Percentiles rank a stretch among this genome's conserved stretches.
Evolutionary conservation across 2,797 vertebrate genomes (phyloP).

Genomic region (Tragopan temminckii): DNA sequence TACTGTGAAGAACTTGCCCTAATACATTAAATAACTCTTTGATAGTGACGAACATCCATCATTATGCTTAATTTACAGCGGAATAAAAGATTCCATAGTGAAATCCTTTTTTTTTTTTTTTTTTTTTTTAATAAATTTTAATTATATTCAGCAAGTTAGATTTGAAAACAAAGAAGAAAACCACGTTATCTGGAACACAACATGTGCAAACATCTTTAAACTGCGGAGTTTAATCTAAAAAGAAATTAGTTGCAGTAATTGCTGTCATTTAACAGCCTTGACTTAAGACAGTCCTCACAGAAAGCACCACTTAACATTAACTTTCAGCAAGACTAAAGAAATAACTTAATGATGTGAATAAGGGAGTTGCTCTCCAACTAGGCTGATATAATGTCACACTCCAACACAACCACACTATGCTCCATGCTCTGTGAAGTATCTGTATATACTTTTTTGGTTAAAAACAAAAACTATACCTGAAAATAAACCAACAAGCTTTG

Average conservation of each 20-base stretch:
- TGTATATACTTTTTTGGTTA: neutral
- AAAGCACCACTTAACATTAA: fast-evolving
- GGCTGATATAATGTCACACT: fast-evolving
- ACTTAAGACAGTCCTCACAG: neutral
- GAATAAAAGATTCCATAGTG: neutral
- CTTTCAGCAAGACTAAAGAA: neutral
- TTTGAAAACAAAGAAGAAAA: neutral
- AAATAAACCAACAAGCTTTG: neutral
- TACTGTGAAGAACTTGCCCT: neutral
- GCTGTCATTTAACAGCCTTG: neutral
- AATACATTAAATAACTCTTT: constrained; percentile 15
- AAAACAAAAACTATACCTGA: neutral
- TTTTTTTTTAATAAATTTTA: neutral
- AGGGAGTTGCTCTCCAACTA: neutral
- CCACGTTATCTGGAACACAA: neutral
- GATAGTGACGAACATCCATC: neutral
- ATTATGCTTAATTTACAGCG: neutral
- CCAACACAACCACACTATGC: neutral
- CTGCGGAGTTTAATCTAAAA: neutral
- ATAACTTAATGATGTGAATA: neutral
- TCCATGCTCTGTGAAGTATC: neutral
- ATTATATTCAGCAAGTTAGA: neutral
- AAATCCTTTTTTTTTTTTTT: neutral
- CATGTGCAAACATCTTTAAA: neutral
- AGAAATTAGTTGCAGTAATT: neutral